phyloP scores from a whole-genome alignment of 2,113 vertebrate species.

The Sialia sialis region DNA sequence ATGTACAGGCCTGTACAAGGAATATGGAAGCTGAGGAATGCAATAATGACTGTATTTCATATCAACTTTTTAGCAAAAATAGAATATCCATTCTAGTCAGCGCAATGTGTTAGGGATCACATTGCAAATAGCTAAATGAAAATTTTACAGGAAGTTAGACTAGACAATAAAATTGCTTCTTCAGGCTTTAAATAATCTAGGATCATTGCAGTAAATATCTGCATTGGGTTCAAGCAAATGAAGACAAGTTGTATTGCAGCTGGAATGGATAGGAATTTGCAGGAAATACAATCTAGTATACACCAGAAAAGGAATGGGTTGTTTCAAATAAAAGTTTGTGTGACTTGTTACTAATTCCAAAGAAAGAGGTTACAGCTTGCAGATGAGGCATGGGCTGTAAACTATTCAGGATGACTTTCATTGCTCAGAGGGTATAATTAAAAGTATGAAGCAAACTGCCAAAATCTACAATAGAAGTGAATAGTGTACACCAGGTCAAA shows the following conservation, averaged over 20 bases:
- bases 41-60: background rate
- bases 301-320: constrained; percentile 44
- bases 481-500: constrained; percentile 54
- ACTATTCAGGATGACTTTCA: constrained; percentile 30
- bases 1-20: background rate
- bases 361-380: background rate
- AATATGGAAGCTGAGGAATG: background rate
- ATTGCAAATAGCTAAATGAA: background rate
- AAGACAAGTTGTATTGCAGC: background rate
- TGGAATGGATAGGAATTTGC: constrained; percentile 16
- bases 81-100: background rate
- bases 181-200: background rate
- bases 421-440: constrained; percentile 33
- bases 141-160: background rate
- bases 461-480: constrained; percentile 60
- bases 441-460: constrained; percentile 56
- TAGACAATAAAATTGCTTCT: background rate
- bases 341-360: constrained; percentile 10
- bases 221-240: background rate
- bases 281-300: constrained; percentile 17
- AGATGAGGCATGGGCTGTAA: background rate
- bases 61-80: background rate
- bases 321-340: constrained; percentile 57
- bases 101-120: background rate
- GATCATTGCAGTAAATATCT: background rate